Evolutionary conservation across 2,888 invertebrate species (phyloP).

Genomic region (Odontothrips loti): DNA sequence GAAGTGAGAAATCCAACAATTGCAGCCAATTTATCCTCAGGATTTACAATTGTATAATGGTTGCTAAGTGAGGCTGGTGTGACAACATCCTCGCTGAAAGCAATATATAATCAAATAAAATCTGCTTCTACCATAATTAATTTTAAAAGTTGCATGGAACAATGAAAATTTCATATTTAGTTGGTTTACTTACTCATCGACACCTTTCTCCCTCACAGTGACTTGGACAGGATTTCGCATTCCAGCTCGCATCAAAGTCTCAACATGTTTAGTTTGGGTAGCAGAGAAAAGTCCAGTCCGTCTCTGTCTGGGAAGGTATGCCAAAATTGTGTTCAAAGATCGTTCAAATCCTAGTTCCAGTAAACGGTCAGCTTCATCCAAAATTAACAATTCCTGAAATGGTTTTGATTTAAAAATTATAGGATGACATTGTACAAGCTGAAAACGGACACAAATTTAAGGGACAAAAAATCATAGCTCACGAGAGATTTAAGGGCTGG

Average conservation of each 20-base stretch:
- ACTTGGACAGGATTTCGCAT: conserved; percentile 88
- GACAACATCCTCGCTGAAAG: conserved; percentile 36
- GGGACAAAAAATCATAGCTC: conserved; percentile 41
- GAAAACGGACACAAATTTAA: neutral
- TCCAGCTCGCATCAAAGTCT: conserved; percentile 87
- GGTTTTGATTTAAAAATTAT: neutral
- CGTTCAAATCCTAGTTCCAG: conserved; percentile 87
- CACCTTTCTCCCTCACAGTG: conserved; percentile 81
- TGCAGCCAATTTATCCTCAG: conserved; percentile 75
- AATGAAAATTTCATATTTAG: neutral
- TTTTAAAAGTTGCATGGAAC: conserved; percentile 8
- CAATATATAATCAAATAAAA: neutral
- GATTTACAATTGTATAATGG: conserved; percentile 71
- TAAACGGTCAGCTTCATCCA: conserved; percentile 96
- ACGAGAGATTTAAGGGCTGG: conserved; percentile 73
- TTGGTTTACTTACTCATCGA: conserved; percentile 51
- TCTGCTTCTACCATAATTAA: too few species aligned
- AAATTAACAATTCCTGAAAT: conserved; percentile 75
- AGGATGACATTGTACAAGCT: neutral
- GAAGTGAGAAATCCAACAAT: conserved; percentile 72
- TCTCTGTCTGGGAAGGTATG: conserved; percentile 85
- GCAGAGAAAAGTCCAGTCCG: conserved; percentile 98
- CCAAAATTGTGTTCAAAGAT: conserved; percentile 80
- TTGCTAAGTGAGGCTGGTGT: conserved; percentile 56
- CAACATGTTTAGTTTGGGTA: conserved; percentile 92